Percentiles rank a stretch among this genome's conserved stretches.
Evolutionary conservation across 2,797 vertebrate species (phyloP).

Genomic region (Lutjanus argentimaculatus): DNA sequence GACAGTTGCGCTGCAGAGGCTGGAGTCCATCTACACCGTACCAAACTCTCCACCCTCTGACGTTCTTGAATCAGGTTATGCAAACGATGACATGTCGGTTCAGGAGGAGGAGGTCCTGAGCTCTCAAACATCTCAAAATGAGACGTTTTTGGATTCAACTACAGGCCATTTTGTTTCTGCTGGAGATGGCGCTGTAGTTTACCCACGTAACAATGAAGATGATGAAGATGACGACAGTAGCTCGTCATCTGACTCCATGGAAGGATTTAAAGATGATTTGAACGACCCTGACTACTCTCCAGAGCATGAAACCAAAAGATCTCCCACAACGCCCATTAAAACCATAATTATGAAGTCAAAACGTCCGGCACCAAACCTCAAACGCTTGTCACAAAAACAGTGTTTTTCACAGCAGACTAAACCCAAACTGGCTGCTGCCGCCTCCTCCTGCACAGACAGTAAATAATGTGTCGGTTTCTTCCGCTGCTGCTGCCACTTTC

Average conservation of each 20-base stretch:
- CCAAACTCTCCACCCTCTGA: slow-evolving; percentile 26
- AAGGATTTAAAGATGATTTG: slow-evolving; percentile 74
- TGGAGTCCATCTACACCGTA: slow-evolving; percentile 65
- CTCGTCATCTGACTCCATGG: slow-evolving; percentile 63
- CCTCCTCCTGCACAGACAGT: slow-evolving; percentile 30
- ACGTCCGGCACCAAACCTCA: slow-evolving; percentile 23
- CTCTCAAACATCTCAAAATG: slow-evolving; percentile 47
- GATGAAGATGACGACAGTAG: slow-evolving; percentile 57
- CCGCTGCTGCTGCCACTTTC: slow-evolving; percentile 48
- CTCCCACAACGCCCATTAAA: slow-evolving; percentile 37
- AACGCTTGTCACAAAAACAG: slow-evolving; percentile 53
- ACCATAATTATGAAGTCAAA: slow-evolving; percentile 58
- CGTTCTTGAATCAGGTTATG: slow-evolving; percentile 46
- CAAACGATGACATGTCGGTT: slow-evolving; percentile 45
- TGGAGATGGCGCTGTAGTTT: slow-evolving; percentile 32
- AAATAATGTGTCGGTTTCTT: slow-evolving; percentile 39
- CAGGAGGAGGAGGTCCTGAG: slow-evolving; percentile 72
- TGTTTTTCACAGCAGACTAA: slow-evolving; percentile 51
- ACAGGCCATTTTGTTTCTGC: slow-evolving; percentile 75
- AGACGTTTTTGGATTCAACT: slow-evolving; percentile 73
- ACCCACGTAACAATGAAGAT: neutral
- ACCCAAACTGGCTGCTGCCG: slow-evolving; percentile 53
- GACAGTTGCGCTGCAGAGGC: slow-evolving; percentile 61
- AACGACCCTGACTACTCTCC: slow-evolving; percentile 72
- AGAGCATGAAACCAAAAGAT: slow-evolving; percentile 50